These are phyloP conservation scores for Magallana nippona DNA, from an alignment of 2,888 invertebrate species.

Conservation along the genomic window DNA sequence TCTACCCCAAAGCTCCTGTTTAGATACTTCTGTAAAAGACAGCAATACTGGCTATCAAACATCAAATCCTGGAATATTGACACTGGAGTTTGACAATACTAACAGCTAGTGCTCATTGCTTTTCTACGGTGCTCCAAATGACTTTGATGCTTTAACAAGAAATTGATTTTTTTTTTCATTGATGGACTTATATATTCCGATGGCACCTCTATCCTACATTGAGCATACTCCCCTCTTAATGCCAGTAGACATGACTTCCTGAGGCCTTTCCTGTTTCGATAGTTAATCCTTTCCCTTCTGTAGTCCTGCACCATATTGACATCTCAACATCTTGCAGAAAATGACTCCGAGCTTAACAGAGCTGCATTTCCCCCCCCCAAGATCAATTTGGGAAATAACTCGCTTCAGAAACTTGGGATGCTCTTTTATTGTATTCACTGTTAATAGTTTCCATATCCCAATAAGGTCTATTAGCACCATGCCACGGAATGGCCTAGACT, in stretches of 20 bases:
- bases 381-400: background rate
- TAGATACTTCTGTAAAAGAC: background rate
- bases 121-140: background rate
- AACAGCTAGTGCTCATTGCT: background rate
- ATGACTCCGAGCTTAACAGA: background rate
- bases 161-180: slow-evolving; percentile 27
- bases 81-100: background rate
- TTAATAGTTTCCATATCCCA: background rate
- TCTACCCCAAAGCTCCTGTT: background rate
- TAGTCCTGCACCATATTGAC: background rate
- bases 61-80: background rate
- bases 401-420: background rate
- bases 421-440: slow-evolving; percentile 3
- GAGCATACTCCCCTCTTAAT: background rate
- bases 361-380: background rate
- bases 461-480: background rate
- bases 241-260: background rate
- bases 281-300: background rate
- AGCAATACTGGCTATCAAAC: background rate
- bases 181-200: slow-evolving; percentile 6
- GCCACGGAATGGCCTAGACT: background rate
- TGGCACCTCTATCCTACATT: background rate
- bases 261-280: background rate
- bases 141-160: slow-evolving; percentile 27
- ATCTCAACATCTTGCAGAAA: background rate